phyloP scores from a whole-genome alignment of 2,113 vertebrate genomes.

The Ancistrus triradiatus region DNA sequence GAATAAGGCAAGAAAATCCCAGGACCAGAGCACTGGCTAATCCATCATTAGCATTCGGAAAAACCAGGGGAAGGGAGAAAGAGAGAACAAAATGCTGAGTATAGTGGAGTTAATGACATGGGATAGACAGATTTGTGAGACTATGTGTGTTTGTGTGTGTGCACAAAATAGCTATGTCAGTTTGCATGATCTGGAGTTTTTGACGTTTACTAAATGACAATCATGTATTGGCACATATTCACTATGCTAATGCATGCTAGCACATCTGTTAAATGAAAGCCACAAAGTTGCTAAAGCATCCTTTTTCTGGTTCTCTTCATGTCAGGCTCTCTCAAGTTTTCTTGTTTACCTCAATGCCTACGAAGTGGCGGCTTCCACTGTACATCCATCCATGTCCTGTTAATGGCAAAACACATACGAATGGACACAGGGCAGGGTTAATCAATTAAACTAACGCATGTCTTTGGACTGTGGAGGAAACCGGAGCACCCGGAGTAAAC shows the following conservation, averaged over 20 bases:
- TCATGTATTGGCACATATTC: constrained; percentile 4
- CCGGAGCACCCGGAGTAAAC: no score
- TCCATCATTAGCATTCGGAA: constrained; percentile 32
- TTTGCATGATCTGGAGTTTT: constrained; percentile 23
- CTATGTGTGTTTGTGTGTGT: constrained; percentile 15
- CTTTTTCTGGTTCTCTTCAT: no score
- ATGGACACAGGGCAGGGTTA: no score
- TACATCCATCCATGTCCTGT: no score
- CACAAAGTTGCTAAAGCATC: no score
- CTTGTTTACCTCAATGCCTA: no score
- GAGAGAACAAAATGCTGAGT: constrained; percentile 1
- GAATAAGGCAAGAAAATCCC: constrained; percentile 40
- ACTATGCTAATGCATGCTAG: constrained; percentile 17
- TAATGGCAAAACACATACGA: no score
- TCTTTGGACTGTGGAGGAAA: no score
- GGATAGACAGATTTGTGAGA: neutral
- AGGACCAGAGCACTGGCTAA: constrained; percentile 13
- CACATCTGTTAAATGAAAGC: neutral
- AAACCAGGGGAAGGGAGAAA: constrained; percentile 13
- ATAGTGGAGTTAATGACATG: constrained; percentile 16
- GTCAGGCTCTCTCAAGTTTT: no score
- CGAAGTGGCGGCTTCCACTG: no score
- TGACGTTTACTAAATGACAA: constrained; percentile 22
- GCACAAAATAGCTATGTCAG: no score
- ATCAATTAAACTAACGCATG: no score